phyloP scores from a whole-genome alignment of 2,797 vertebrate species.

The Pelodytes ibericus region DNA sequence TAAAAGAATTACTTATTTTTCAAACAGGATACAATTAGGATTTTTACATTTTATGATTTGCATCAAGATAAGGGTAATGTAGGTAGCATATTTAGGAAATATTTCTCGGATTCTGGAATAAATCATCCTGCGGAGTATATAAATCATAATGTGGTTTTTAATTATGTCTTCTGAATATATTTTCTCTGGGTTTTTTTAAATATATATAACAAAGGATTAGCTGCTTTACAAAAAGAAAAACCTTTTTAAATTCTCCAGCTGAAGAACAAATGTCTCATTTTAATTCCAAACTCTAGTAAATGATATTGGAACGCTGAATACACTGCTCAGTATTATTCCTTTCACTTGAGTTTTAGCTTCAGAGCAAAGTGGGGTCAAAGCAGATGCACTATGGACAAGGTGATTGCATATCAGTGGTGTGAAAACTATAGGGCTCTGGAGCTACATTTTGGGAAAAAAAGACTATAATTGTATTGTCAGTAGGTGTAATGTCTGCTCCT shows the following conservation, averaged over 20 bases:
- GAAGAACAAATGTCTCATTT: too few species aligned
- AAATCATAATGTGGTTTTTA: constrained; percentile 40
- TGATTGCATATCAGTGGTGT: too few species aligned
- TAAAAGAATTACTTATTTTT: constrained; percentile 43
- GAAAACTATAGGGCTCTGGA: too few species aligned
- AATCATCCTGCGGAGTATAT: constrained; percentile 33
- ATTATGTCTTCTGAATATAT: constrained; percentile 49
- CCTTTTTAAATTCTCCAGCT: neutral
- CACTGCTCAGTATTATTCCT: too few species aligned
- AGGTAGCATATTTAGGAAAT: constrained; percentile 37
- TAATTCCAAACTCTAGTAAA: too few species aligned
- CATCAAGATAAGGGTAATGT: constrained; percentile 29
- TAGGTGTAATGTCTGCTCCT: too few species aligned
- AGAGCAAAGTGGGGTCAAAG: too few species aligned
- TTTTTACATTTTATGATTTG: constrained; percentile 26
- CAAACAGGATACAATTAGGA: constrained; percentile 34
- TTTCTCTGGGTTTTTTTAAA: constrained; percentile 38
- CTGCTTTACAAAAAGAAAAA: neutral
- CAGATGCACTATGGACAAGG: too few species aligned
- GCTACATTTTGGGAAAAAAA: too few species aligned
- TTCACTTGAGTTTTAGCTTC: too few species aligned
- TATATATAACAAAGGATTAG: constrained; percentile 43
- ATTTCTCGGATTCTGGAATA: constrained; percentile 32
- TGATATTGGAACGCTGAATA: too few species aligned
- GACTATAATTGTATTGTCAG: too few species aligned